Base-by-base conservation (phyloP, 2,888 invertebrate species). In the Tholera decimalis region DNA sequence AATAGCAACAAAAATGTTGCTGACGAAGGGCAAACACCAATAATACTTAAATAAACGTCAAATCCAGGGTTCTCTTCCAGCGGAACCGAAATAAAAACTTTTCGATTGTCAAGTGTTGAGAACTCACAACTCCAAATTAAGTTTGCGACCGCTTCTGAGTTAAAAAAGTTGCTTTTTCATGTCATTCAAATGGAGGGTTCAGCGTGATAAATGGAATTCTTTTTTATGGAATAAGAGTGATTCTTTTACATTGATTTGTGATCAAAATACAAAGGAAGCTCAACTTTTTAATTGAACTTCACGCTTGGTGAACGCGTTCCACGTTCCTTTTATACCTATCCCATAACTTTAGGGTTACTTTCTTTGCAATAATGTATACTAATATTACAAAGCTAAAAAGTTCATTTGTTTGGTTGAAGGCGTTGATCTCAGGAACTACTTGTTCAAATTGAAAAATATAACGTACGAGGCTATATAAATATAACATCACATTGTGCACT, bases 1-100 rank as follows among this genome's bases (percentile, higher is more conserved):
- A n/a, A n/a, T n/a, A 11, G 24, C 11, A 15, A n/a, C 13, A 39
- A 55, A 35, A 56, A 30, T 35, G 7, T n/a, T 11, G 9, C 56
- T 41, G 35, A 49, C 18, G 20, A 49, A 43, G 49, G 28, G 35
- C 43, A 37, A 43, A 57, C 20, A 28, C 13, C 33, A 15, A 18
- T 30, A 15, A 18, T 30, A 59, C 20, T n/a, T 26, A 46, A 50
- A 59, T 50, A 26, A n/a, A n/a, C n/a, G n/a, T n/a, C n/a, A n/a
- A n/a, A 30, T 39, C n/a, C 22, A 28, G 33, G 22, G n/a, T 44
- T 22, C 37, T 8, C 11, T 33, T 39, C 28, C 26, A 1, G 8
- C 47, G 60, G 53, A 51, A 26, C n/a, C 9, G 39, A 47, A 72
- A 49, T 53, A 57, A 72, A 70, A 70, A 72, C 53, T 70, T 70